Evolutionary conservation across 2,797 vertebrate species (phyloP).

Genomic region (Cyprinodon diabolis): DNA sequence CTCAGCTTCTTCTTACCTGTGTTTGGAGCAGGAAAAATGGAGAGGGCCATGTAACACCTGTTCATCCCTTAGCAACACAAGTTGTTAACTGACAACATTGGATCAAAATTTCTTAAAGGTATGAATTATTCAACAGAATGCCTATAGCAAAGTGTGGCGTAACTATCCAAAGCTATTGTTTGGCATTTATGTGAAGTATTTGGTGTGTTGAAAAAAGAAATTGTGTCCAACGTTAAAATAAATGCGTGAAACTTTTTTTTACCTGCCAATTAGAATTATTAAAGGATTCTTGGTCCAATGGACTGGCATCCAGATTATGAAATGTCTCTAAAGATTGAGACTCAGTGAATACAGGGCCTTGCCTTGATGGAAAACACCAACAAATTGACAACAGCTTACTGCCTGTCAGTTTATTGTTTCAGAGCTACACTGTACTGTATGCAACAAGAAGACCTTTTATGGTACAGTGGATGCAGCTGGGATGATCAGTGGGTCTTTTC

Average conservation of each 20-base stretch:
- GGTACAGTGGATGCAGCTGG: no score
- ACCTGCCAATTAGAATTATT: background rate
- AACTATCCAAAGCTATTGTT: background rate
- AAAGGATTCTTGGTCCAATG: background rate
- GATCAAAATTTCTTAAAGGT: slow-evolving; percentile 51
- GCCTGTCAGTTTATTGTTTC: no score
- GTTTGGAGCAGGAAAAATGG: slow-evolving; percentile 4
- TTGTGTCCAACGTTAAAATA: background rate
- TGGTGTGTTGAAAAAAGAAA: background rate
- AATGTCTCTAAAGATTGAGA: no score
- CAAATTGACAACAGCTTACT: no score
- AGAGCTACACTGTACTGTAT: no score
- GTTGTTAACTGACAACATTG: slow-evolving; percentile 55
- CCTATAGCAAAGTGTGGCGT: slow-evolving; percentile 37
- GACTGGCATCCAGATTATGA: no score
- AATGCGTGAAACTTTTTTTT: background rate
- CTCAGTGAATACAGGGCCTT: no score
- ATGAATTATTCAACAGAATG: slow-evolving; percentile 59
- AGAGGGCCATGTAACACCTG: slow-evolving; percentile 24
- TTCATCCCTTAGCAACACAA: slow-evolving; percentile 73
- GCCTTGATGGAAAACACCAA: no score
- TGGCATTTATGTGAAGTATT: slow-evolving; percentile 12
- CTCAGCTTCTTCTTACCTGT: slow-evolving; percentile 30
- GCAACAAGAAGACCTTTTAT: no score
- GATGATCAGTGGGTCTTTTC: no score